Base-by-base conservation (phyloP, 2,888 invertebrate species). In the Muschampia plurimacula region DNA sequence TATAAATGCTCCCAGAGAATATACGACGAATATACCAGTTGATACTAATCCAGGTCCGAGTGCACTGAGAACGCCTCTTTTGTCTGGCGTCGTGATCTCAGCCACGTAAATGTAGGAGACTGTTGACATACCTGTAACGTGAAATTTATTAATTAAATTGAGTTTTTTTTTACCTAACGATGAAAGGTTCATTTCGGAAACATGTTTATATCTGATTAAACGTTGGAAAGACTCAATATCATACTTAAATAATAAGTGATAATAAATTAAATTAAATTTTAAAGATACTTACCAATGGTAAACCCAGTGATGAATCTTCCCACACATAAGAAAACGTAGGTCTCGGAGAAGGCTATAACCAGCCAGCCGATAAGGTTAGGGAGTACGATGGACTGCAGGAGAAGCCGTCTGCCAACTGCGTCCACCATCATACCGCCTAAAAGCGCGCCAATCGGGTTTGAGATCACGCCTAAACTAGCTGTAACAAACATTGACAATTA, bases 391-490 rank as follows among this genome's bases (percentile, higher is more conserved):
- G 96, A 90, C 84, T 96, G 96, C 57, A 97, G 95, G 12, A 96
- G 95, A 59, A 95, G 90, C 79, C 95, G 94, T 62, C 97, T 86
- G 0, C 97, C 97, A 41, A 96, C 92, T 32, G 95, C 95, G 83
- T 97, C 96, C 76, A 96, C 96, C 86, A 96, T 89, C 81, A 96
- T 89, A 1, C 97, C 97, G 6, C 96, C 96, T 10, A 96, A 85
- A 9, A 97, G 85, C 0, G 97, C 96, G 0, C 97, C 97, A 57
- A 96, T 86, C 0, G 97, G 97, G 86, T 96, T 97, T 2, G 96
- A 96, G 77, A 96, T 95, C 22, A 96, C 97, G 6, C 97, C 97
- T 70, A 97, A 86, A 77, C 96, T 96, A 1, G 97, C 97, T 96
- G 92, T 1, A 89, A 72, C 60, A 9, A 63, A 44, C 65, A 5